These are phyloP conservation scores for Elegia similella DNA, from an alignment of 2,888 invertebrate genomes.

Conservation along the genomic window DNA sequence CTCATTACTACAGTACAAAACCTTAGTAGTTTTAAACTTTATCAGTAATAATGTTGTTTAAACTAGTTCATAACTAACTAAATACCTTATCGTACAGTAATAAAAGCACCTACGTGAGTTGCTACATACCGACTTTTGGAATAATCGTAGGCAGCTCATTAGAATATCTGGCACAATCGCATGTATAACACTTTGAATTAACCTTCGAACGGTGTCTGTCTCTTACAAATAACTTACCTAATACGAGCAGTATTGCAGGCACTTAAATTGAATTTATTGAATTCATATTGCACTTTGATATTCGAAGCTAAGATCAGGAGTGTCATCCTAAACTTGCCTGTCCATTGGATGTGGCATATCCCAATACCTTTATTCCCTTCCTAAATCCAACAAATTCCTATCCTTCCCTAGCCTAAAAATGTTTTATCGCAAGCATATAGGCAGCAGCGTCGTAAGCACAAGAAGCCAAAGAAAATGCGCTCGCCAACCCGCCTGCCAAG, in stretches of 20 bases:
- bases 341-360: too few species aligned
- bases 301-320: too few species aligned
- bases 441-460: too few species aligned
- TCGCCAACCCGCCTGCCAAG: too few species aligned
- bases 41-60: not conserved
- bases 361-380: too few species aligned
- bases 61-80: constrained; percentile 2
- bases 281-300: too few species aligned
- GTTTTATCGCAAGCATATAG: too few species aligned
- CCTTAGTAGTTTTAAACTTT: not conserved
- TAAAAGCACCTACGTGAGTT: not conserved
- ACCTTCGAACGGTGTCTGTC: not conserved
- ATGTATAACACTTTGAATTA: not conserved
- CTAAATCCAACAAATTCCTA: too few species aligned
- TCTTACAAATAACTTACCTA: not conserved
- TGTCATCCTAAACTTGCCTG: too few species aligned
- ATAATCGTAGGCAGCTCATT: not conserved
- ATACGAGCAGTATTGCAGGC: not conserved
- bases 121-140: not conserved
- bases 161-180: constrained; percentile 1
- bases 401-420: too few species aligned
- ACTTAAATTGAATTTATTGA: too few species aligned
- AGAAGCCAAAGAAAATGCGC: too few species aligned
- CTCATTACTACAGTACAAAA: not conserved
- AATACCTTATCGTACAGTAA: not conserved